These are phyloP conservation scores for Diabrotica balteata DNA, from an alignment of 2,888 invertebrate species.

Conservation along the genomic window DNA sequence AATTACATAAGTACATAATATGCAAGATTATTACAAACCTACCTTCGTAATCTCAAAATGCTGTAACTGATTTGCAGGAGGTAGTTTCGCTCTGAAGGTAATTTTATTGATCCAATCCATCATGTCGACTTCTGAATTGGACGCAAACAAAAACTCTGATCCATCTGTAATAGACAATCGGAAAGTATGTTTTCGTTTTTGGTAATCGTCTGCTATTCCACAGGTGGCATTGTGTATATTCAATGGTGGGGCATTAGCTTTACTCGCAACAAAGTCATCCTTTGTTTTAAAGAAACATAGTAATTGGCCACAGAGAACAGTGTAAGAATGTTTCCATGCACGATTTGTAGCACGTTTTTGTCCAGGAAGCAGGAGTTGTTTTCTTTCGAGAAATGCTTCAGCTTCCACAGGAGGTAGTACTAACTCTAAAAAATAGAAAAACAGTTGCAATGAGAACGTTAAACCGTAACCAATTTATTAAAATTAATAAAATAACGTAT, in stretches of 20 bases:
- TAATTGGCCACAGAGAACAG: slow-evolving; percentile 94
- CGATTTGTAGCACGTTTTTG: slow-evolving; percentile 94
- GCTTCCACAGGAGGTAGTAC: slow-evolving; percentile 91
- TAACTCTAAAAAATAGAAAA: slow-evolving; percentile 57
- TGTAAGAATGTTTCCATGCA: slow-evolving; percentile 95
- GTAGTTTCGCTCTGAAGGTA: slow-evolving; percentile 89
- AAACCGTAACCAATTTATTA: no score
- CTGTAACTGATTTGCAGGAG: slow-evolving; percentile 86
- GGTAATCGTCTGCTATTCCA: slow-evolving; percentile 90
- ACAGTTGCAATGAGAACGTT: not conserved
- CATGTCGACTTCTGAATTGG: slow-evolving; percentile 76
- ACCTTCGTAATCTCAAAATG: slow-evolving; percentile 73
- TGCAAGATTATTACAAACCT: not conserved
- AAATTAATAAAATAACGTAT: no score
- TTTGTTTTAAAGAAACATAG: slow-evolving; percentile 98
- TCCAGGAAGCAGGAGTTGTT: slow-evolving; percentile 92
- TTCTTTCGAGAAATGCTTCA: slow-evolving; percentile 89
- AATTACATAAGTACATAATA: no score
- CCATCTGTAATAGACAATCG: slow-evolving; percentile 87
- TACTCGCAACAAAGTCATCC: slow-evolving; percentile 85
- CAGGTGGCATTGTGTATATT: slow-evolving; percentile 82
- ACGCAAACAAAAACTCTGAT: slow-evolving; percentile 90
- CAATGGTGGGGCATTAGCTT: slow-evolving; percentile 88
- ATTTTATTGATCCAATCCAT: slow-evolving; percentile 92
- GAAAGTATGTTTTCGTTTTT: slow-evolving; percentile 93